phyloP scores from a whole-genome alignment of 2,797 vertebrate genomes.

The Anomalospiza imberbis region DNA sequence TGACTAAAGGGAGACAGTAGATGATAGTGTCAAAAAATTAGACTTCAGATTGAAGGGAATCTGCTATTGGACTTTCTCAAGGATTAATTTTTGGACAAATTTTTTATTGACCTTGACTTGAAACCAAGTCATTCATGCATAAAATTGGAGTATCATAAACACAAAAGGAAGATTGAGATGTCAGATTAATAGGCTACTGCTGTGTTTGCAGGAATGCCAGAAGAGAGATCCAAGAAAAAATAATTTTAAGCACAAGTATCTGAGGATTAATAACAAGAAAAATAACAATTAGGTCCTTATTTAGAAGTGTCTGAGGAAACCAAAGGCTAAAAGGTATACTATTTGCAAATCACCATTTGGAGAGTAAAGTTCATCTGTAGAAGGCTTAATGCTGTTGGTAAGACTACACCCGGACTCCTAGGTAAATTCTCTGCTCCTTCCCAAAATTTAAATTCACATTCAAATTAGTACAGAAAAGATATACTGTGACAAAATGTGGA shows the following conservation, averaged over 20 bases:
- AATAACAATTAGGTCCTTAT: not conserved
- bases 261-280: not conserved
- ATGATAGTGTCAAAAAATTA: not conserved
- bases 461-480: not conserved
- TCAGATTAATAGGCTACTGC: not conserved
- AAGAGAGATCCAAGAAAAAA: not conserved
- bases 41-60: not conserved
- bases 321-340: not conserved
- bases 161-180: not conserved
- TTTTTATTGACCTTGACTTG: not conserved
- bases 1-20: not conserved
- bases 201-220: not conserved
- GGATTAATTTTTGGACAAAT: not conserved
- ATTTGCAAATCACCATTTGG: not conserved
- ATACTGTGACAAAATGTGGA: not conserved
- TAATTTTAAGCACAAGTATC: not conserved
- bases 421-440: not conserved
- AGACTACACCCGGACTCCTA: not conserved
- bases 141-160: not conserved
- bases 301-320: not conserved
- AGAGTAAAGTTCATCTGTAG: not conserved
- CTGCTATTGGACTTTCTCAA: not conserved
- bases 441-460: not conserved
- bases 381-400: not conserved
- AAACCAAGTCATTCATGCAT: not conserved